phyloP scores from a whole-genome alignment of 2,888 invertebrate species.

The Watsonalla cultraria region DNA sequence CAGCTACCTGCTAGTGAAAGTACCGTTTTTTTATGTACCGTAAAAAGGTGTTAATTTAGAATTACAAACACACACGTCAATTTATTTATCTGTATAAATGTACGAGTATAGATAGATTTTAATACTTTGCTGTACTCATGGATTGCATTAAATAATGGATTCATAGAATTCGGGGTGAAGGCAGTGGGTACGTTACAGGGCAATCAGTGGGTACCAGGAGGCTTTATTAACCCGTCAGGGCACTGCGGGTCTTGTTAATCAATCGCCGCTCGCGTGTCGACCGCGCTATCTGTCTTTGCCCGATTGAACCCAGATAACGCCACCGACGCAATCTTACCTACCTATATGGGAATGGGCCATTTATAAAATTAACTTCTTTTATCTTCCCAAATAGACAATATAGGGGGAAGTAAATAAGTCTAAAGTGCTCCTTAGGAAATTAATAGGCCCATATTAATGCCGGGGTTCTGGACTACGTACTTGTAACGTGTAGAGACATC shows the following conservation, averaged over 20 bases:
- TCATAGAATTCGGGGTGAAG: slow-evolving; percentile 49
- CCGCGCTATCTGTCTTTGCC: slow-evolving; percentile 74
- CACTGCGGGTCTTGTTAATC: slow-evolving; percentile 71
- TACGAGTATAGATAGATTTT: slow-evolving; percentile 23
- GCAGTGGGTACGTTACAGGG: slow-evolving; percentile 65
- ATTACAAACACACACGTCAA: too few species aligned
- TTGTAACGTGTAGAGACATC: neutral
- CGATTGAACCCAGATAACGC: slow-evolving; percentile 71
- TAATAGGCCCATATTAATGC: slow-evolving; percentile 47
- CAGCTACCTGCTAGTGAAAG: too few species aligned
- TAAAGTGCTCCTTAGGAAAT: slow-evolving; percentile 48
- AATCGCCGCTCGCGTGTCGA: slow-evolving; percentile 76
- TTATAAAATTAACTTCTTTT: slow-evolving; percentile 76
- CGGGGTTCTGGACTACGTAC: slow-evolving; percentile 10
- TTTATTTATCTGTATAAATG: neutral
- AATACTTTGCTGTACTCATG: slow-evolving; percentile 40
- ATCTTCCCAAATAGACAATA: slow-evolving; percentile 64
- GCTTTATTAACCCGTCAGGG: slow-evolving; percentile 76
- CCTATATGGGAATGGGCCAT: slow-evolving; percentile 69
- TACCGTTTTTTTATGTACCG: too few species aligned
- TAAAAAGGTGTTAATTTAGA: too few species aligned
- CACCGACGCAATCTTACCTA: slow-evolving; percentile 69
- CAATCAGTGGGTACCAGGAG: slow-evolving; percentile 65
- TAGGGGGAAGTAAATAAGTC: slow-evolving; percentile 67
- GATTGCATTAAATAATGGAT: slow-evolving; percentile 57